Conservation (phyloP, 2,888 invertebrate species). For the Teinopalpus imperialis region DNA sequence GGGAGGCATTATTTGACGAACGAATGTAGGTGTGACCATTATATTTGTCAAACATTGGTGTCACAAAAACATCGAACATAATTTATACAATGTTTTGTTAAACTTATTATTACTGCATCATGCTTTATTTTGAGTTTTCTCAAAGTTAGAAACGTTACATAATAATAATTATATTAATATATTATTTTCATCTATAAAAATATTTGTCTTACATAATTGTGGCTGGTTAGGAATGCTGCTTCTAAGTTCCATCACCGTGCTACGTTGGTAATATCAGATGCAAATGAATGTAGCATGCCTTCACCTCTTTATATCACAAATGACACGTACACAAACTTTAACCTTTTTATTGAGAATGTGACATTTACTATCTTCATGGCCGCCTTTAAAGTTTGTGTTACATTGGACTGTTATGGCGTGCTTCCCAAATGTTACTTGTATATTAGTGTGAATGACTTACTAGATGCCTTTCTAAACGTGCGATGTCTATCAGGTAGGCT, state of each 20-base stretch:
- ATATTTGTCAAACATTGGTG: conserved; percentile 15
- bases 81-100: conserved; percentile 17
- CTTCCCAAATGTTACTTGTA: conserved; percentile 1
- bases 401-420: conserved; percentile 5
- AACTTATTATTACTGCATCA: conserved; percentile 4
- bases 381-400: conserved; percentile 11
- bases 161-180: too few species aligned
- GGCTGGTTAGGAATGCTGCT: conserved; percentile 27
- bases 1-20: conserved; percentile 5
- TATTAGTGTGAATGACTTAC: conserved; percentile 66
- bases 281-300: conserved; percentile 25
- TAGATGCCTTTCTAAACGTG: conserved; percentile 79
- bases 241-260: conserved; percentile 21
- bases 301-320: conserved; percentile 23
- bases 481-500: conserved; percentile 69
- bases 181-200: too few species aligned
- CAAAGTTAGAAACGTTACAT: not conserved
- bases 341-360: conserved; percentile 13
- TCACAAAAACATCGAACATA: conserved; percentile 19
- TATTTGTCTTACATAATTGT: conserved; percentile 11
- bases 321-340: conserved; percentile 22
- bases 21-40: conserved; percentile 20
- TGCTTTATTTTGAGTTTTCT: not conserved
- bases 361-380: conserved; percentile 9
- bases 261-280: conserved; percentile 12